Base-by-base conservation (phyloP, 2,888 invertebrate species). In the Clusia tigrina region DNA sequence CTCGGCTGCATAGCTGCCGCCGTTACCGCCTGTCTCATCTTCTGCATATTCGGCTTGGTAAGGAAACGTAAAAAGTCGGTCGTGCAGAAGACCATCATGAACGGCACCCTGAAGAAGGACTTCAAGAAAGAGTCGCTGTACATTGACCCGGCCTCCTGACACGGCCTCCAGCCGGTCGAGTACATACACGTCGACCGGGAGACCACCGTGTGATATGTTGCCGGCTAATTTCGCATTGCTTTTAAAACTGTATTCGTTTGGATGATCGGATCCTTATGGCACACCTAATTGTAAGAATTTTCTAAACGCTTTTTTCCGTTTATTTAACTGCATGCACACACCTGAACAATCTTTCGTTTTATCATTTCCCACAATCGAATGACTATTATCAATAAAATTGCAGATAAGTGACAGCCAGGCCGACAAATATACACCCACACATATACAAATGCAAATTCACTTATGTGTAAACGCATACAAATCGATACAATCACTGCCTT, bases 171-270 rank as follows among this genome's bases (percentile, higher is more conserved):
- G 87, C 91, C 92, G 87, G 94, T 94, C 88, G 94, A 94, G 85
- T 94, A 92, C 85, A 94, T 94, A 82, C 93, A 94, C 86, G 92
- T 94, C 86, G 94, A 95, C 86, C 91, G 94, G 84, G 94, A 94
- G 87, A 94, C 94, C 83, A 94, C 94, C 78, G 94, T 95, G 88
- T 93, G 90, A 91, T 83, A 82, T 84, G 84, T 81, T 79, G 77
- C 78, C 68, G 71, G 73, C 74, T 78, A 76, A 72, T 18, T 48
- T 18, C 48, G 20, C 18, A 9, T 48, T 48, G 48, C 22, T 48
- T 48, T 48, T 48, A 48, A n/a, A 32, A 48, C 48, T 48, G 48
- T 48, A n/a, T 48, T 48, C 18, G 48, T 48, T 48, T 48, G 20
- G 48, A 48, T 22, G 48, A 6, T 48, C 22, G 48, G 2, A 20